Conservation (phyloP, 2,888 invertebrate species). For the Amitus sp. region DNA sequence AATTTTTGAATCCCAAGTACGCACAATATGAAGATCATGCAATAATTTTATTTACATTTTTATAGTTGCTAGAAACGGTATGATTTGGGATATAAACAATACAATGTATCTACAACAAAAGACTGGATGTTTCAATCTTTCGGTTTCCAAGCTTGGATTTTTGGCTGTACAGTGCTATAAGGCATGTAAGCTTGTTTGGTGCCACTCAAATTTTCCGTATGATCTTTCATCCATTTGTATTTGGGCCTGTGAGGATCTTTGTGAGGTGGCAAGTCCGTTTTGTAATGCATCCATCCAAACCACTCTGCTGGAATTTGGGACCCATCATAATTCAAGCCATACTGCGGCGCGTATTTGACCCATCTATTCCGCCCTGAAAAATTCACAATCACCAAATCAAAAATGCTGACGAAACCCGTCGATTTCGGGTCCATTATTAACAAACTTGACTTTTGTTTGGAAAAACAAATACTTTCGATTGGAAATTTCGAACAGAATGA, state of each 20-base stretch:
- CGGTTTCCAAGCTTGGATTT: conserved; percentile 88
- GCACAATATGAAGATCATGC: too few species aligned
- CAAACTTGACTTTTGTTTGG: too few species aligned
- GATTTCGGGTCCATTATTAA: too few species aligned
- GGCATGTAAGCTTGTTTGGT: conserved; percentile 83
- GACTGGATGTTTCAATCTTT: conserved; percentile 42
- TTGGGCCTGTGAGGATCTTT: conserved; percentile 79
- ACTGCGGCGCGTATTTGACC: conserved; percentile 86
- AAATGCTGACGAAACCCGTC: not conserved
- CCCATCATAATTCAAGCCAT: conserved; percentile 81
- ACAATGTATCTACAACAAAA: conserved; percentile 7
- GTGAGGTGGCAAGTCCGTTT: conserved; percentile 78
- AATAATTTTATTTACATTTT: conserved; percentile 12
- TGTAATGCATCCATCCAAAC: conserved; percentile 98
- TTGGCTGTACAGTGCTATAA: conserved; percentile 88
- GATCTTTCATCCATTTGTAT: conserved; percentile 88
- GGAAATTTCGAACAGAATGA: too few species aligned
- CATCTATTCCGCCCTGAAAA: conserved; percentile 86
- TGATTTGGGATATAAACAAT: not conserved
- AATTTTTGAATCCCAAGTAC: too few species aligned
- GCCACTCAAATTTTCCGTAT: conserved; percentile 87
- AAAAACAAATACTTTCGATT: too few species aligned
- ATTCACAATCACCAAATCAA: conserved; percentile 7
- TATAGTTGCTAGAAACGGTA: conserved; percentile 10
- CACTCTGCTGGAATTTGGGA: conserved; percentile 95